phyloP scores from a whole-genome alignment of 2,888 invertebrate genomes.

The Microctonus aethiopoides region DNA sequence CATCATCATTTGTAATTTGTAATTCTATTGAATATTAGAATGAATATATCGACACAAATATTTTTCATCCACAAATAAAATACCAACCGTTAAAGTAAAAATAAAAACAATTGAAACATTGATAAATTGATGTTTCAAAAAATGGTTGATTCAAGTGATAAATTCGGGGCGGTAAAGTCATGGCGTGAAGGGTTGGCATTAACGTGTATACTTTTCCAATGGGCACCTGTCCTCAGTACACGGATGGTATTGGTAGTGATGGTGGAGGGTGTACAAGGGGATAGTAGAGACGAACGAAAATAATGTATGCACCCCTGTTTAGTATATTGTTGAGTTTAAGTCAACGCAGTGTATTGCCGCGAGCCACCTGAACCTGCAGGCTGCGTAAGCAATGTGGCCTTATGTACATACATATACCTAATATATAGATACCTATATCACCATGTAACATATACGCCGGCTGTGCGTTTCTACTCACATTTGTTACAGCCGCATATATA shows the following conservation, averaged over 20 bases:
- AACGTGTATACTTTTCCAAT: conserved; percentile 25
- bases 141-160: neutral
- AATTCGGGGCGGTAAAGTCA: conserved; percentile 33
- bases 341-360: conserved; percentile 45
- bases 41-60: no score
- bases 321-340: conserved; percentile 54
- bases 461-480: conserved; percentile 51
- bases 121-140: conserved; percentile 17
- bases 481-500: conserved; percentile 51
- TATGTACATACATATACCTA: neutral
- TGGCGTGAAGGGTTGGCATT: conserved; percentile 12
- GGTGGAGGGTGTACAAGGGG: conserved; percentile 55
- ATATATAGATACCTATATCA: conserved; percentile 43
- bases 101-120: neutral
- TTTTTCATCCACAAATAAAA: no score
- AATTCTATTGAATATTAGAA: no score
- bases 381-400: conserved; percentile 37
- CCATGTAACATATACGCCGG: conserved; percentile 52
- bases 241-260: conserved; percentile 7
- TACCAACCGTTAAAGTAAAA: neutral
- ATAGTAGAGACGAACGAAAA: conserved; percentile 52
- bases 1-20: no score
- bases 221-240: conserved; percentile 59
- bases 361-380: conserved; percentile 66
- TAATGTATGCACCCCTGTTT: conserved; percentile 66